Evolutionary conservation across 2,888 invertebrate species (phyloP).

Genomic region (Drosophila nr. perissopoda): DNA sequence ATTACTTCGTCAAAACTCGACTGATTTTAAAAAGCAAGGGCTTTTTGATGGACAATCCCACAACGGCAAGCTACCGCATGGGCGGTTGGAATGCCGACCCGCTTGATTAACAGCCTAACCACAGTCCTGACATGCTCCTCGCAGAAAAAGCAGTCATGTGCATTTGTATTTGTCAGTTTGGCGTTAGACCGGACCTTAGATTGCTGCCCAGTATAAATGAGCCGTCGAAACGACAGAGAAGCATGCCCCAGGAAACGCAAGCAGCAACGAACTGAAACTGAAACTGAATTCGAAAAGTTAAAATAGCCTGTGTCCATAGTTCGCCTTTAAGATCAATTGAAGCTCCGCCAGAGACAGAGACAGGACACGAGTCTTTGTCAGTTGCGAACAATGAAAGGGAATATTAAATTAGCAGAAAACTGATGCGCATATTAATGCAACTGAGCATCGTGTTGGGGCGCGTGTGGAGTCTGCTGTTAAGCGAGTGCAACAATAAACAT

Average conservation of each 20-base stretch:
- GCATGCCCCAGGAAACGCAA: constrained; percentile 61
- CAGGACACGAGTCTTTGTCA: constrained; percentile 27
- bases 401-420: constrained; percentile 58
- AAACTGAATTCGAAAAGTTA: constrained; percentile 1
- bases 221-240: constrained; percentile 64
- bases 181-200: constrained; percentile 37
- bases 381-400: constrained; percentile 34
- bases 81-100: constrained; percentile 41
- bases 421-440: constrained; percentile 52
- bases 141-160: constrained; percentile 56
- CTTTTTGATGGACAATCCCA: constrained; percentile 25
- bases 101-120: constrained; percentile 55
- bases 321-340: constrained; percentile 47
- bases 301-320: constrained; percentile 2
- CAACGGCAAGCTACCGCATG: constrained; percentile 11
- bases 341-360: constrained; percentile 7
- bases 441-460: not conserved
- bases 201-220: constrained; percentile 60
- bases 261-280: constrained; percentile 23
- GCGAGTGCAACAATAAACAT: constrained; percentile 64
- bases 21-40: too few species aligned
- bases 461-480: constrained; percentile 8
- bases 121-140: constrained; percentile 22
- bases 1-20: too few species aligned
- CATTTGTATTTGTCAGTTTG: constrained; percentile 69